A percentile compares a stretch with the other conserved stretches of the same genome.
phyloP scores from a whole-genome alignment of 2,888 invertebrate species.

The Sminthurides aquaticus region DNA sequence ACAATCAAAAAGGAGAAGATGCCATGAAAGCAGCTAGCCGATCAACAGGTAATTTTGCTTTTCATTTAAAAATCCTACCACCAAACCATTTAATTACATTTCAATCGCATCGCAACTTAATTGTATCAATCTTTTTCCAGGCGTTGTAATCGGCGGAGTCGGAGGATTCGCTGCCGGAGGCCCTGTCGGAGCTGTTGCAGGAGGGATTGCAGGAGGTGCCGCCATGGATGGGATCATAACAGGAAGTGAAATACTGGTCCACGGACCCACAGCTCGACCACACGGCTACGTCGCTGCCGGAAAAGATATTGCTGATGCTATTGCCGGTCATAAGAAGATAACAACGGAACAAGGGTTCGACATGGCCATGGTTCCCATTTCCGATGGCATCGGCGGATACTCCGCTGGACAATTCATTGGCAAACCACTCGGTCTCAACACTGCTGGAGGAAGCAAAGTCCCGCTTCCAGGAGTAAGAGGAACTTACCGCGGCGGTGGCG shows the following conservation, averaged over 20 bases:
- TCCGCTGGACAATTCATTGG: constrained; percentile 33
- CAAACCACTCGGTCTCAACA: constrained; percentile 28
- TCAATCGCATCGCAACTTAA: no score
- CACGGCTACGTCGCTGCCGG: constrained; percentile 36
- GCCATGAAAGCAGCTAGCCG: constrained; percentile 40
- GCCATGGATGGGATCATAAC: constrained; percentile 40
- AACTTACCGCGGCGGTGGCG: constrained; percentile 15
- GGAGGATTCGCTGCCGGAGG: constrained; percentile 37
- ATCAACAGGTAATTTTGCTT: constrained; percentile 22
- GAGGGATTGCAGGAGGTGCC: constrained; percentile 40
- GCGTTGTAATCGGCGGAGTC: constrained; percentile 37
- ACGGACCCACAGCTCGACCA: constrained; percentile 32
- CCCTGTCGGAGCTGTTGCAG: constrained; percentile 33
- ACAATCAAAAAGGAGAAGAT: constrained; percentile 37
- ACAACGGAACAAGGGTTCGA: constrained; percentile 37
- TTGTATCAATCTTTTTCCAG: constrained; percentile 17
- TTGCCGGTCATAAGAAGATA: constrained; percentile 27
- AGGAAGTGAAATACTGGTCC: constrained; percentile 34
- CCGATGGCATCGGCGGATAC: constrained; percentile 36
- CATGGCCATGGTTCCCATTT: constrained; percentile 37
- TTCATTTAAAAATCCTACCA: no score
- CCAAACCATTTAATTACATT: no score
- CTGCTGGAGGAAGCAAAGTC: constrained; percentile 20
- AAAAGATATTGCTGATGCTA: constrained; percentile 30
- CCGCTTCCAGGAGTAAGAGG: constrained; percentile 24